Percentiles rank a stretch among this genome's conserved stretches.
These are phyloP conservation scores for Hypotaenidia philippensis DNA, from an alignment of 2,797 vertebrate genomes.

Conservation along the genomic window DNA sequence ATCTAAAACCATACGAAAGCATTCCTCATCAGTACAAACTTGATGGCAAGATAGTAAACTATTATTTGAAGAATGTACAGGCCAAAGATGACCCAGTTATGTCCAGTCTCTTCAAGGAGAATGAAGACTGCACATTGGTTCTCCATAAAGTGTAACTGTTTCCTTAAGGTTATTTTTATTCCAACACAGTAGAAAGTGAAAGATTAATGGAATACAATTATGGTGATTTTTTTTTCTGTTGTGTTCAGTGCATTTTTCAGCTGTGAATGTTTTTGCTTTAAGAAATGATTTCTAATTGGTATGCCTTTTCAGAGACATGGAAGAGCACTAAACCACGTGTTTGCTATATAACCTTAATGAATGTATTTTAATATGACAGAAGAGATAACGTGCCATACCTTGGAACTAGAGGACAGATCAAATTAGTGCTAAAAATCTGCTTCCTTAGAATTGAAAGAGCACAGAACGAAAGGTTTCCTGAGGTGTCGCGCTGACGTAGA, in stretches of 20 bases:
- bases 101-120: slow-evolving; percentile 83
- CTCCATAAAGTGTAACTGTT: slow-evolving; percentile 89
- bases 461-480: slow-evolving; percentile 35
- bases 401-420: slow-evolving; percentile 32
- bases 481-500: slow-evolving; percentile 63
- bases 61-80: slow-evolving; percentile 87
- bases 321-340: slow-evolving; percentile 38
- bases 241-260: slow-evolving; percentile 74
- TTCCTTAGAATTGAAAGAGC: slow-evolving; percentile 53
- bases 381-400: slow-evolving; percentile 32
- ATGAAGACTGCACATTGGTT: slow-evolving; percentile 91
- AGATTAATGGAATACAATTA: slow-evolving; percentile 61
- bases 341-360: slow-evolving; percentile 55
- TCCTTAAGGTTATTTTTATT: slow-evolving; percentile 57
- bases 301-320: slow-evolving; percentile 64
- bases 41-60: slow-evolving; percentile 92
- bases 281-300: slow-evolving; percentile 45
- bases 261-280: slow-evolving; percentile 77
- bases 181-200: slow-evolving; percentile 56
- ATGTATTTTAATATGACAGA: slow-evolving; percentile 55
- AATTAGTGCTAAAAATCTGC: not conserved
- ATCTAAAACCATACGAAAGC: slow-evolving; percentile 94
- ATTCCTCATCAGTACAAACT: slow-evolving; percentile 92
- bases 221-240: slow-evolving; percentile 45
- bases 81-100: slow-evolving; percentile 80